These are phyloP conservation scores for Lasioglossum villosulum DNA, from an alignment of 2,888 invertebrate species.

Conservation along the genomic window DNA sequence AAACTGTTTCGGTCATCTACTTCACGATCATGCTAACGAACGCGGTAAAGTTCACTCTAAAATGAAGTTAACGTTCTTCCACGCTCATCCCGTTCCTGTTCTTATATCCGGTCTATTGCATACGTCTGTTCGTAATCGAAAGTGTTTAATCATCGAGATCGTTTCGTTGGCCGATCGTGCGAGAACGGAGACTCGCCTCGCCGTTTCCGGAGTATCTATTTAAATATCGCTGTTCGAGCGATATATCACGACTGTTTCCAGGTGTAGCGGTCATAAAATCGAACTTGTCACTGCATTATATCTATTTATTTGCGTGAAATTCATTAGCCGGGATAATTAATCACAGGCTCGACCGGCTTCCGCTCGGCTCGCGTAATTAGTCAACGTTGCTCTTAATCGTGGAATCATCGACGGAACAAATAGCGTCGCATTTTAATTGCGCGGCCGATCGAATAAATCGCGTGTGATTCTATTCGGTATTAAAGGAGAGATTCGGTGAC, in stretches of 20 bases:
- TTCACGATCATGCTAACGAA: slow-evolving; percentile 5
- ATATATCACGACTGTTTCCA: slow-evolving; percentile 12
- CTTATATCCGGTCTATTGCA: background rate
- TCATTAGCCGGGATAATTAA: slow-evolving; percentile 48
- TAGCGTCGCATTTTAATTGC: slow-evolving; percentile 25
- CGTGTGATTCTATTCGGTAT: background rate
- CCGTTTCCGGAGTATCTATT: slow-evolving; percentile 10
- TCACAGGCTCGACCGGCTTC: background rate
- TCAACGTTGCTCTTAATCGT: slow-evolving; percentile 38
- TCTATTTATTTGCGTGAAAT: slow-evolving; percentile 40
- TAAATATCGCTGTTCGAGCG: slow-evolving; percentile 7
- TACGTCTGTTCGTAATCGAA: slow-evolving; percentile 15
- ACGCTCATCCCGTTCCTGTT: background rate
- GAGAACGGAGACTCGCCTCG: background rate
- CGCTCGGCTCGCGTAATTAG: slow-evolving; percentile 26
- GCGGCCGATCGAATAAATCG: background rate
- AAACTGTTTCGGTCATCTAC: background rate
- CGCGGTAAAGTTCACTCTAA: slow-evolving; percentile 7
- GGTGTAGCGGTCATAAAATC: slow-evolving; percentile 16
- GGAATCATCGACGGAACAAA: slow-evolving; percentile 14
- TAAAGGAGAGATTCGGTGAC: background rate
- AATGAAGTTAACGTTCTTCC: slow-evolving; percentile 14
- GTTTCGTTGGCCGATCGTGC: background rate
- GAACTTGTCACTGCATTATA: slow-evolving; percentile 29
- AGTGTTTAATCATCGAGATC: slow-evolving; percentile 33